A percentile compares a stretch with the other conserved stretches of the same genome.
phyloP scores from a whole-genome alignment of 2,113 vertebrate species.

The Lophura nycthemera region DNA sequence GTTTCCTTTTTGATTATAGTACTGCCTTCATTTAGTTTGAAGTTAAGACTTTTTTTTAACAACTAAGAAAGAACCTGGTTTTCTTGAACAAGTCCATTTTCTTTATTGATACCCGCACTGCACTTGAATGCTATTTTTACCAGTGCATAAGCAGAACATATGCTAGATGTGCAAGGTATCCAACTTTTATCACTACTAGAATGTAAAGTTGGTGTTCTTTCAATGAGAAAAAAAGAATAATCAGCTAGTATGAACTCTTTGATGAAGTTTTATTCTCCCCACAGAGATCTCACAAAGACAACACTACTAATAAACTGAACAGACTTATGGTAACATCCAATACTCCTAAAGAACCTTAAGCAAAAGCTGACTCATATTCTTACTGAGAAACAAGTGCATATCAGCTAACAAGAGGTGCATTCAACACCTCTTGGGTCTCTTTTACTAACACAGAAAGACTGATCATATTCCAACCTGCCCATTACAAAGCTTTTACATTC shows the following conservation, averaged over 20 bases:
- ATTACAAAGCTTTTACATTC: not conserved
- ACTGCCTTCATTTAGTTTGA: not conserved
- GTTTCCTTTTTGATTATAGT: not conserved
- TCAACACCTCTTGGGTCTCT: not conserved
- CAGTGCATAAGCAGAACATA: not conserved
- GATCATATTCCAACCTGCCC: not conserved
- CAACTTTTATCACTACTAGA: not conserved
- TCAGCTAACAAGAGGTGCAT: not conserved
- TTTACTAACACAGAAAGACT: not conserved
- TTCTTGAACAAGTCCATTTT: not conserved
- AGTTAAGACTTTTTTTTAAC: not conserved
- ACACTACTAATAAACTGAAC: not conserved
- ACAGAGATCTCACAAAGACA: not conserved
- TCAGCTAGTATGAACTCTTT: not conserved
- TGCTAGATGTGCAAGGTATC: not conserved
- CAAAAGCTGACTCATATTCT: not conserved
- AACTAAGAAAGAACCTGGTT: not conserved
- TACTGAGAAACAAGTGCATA: not conserved
- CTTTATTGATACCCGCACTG: not conserved
- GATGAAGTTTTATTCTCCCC: not conserved
- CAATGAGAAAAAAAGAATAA: not conserved
- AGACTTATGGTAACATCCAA: not conserved
- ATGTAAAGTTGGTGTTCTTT: not conserved
- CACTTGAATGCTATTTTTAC: not conserved
- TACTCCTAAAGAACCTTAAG: not conserved